phyloP scores from a whole-genome alignment of 1,140 invertebrate species.

The Formica selysi region DNA sequence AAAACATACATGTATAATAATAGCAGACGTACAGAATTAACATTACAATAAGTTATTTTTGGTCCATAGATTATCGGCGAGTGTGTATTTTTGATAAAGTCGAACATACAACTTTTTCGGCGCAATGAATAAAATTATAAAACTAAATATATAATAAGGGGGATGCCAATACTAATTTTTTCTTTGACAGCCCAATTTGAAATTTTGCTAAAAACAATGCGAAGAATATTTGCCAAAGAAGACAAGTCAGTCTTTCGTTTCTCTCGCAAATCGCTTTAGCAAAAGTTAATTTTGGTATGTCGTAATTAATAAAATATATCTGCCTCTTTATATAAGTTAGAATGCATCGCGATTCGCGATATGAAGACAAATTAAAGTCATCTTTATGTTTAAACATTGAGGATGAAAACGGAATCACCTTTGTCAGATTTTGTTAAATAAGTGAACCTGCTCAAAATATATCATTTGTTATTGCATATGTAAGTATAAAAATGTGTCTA shows the following conservation, averaged over 20 bases:
- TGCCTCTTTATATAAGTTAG: slow-evolving; percentile 31
- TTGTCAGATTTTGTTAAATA: slow-evolving; percentile 65
- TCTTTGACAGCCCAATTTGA: slow-evolving; percentile 61
- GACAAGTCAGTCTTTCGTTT: slow-evolving; percentile 54
- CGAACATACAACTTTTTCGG: background rate
- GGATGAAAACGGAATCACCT: slow-evolving; percentile 43
- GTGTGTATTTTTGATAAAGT: slow-evolving; percentile 31
- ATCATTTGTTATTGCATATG: slow-evolving; percentile 67
- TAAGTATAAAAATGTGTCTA: slow-evolving; percentile 66
- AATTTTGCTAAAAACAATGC: slow-evolving; percentile 31
- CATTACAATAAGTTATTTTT: background rate
- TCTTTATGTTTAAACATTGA: slow-evolving; percentile 30
- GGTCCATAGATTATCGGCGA: background rate
- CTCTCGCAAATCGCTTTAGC: slow-evolving; percentile 19
- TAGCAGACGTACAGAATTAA: slow-evolving; percentile 24
- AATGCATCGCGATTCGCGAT: background rate
- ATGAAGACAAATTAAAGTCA: slow-evolving; percentile 21
- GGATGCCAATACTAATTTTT: slow-evolving; percentile 63
- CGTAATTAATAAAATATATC: slow-evolving; percentile 2
- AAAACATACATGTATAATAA: background rate
- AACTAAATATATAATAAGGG: slow-evolving; percentile 37
- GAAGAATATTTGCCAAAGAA: slow-evolving; percentile 70
- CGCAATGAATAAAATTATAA: background rate
- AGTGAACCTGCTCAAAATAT: slow-evolving; percentile 79
- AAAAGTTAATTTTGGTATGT: slow-evolving; percentile 33